Evolutionary conservation across 2,888 invertebrate species (phyloP).

Genomic region (Pandemis corylana): DNA sequence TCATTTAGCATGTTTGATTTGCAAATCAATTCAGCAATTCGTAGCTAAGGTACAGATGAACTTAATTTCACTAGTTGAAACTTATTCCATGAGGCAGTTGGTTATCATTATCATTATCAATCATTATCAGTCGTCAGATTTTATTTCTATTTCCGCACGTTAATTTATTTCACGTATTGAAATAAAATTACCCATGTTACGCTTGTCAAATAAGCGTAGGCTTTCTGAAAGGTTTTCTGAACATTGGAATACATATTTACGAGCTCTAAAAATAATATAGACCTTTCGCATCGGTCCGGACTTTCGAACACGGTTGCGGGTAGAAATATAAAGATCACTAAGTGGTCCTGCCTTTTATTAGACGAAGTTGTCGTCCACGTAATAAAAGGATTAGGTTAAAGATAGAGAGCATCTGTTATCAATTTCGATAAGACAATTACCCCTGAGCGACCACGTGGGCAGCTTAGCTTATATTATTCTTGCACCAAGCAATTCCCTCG

Average conservation of each 20-base stretch:
- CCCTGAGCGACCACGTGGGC: slow-evolving; percentile 29
- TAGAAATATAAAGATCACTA: slow-evolving; percentile 18
- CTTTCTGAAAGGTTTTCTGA: background rate
- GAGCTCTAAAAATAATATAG: slow-evolving; percentile 20
- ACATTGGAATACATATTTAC: slow-evolving; percentile 18
- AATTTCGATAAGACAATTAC: slow-evolving; percentile 35
- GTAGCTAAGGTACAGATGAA: slow-evolving; percentile 14
- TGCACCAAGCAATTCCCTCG: slow-evolving; percentile 42
- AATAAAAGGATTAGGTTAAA: slow-evolving; percentile 19
- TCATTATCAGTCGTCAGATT: background rate
- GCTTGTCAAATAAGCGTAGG: background rate
- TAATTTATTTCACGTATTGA: background rate
- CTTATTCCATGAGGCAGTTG: background rate
- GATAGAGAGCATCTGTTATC: slow-evolving; percentile 11
- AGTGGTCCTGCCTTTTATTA: no score
- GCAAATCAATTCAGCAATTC: slow-evolving; percentile 57
- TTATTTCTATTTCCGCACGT: background rate
- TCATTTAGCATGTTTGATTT: slow-evolving; percentile 62
- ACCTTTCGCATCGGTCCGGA: slow-evolving; percentile 9
- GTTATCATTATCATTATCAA: background rate
- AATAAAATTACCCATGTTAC: background rate
- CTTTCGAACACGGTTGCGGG: slow-evolving; percentile 6
- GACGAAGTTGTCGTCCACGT: background rate
- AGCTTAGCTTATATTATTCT: slow-evolving; percentile 42
- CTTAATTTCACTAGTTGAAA: slow-evolving; percentile 25